Conservation (phyloP, 2,113 vertebrate genomes). For the Antigone vipio region DNA sequence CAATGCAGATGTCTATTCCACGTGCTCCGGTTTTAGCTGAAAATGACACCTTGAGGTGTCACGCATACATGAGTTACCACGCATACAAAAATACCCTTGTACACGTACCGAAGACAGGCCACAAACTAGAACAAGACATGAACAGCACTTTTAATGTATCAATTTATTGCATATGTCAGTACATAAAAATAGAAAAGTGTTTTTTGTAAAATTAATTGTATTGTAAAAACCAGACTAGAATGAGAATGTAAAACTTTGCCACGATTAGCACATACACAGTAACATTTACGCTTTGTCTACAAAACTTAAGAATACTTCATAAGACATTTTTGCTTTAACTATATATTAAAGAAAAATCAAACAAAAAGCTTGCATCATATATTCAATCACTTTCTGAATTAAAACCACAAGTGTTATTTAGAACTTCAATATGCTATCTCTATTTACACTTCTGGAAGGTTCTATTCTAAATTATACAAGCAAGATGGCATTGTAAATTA, state of each 20-base stretch:
- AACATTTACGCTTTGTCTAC: conserved; percentile 64
- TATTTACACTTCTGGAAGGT: not conserved
- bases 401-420: conserved; percentile 16
- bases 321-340: conserved; percentile 5
- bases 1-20: not conserved
- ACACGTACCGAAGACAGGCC: not conserved
- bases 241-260: conserved; percentile 65
- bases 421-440: conserved; percentile 6
- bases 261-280: conserved; percentile 53
- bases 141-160: conserved; percentile 75
- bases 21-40: not conserved
- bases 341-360: not conserved
- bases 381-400: conserved; percentile 52
- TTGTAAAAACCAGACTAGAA: conserved; percentile 68
- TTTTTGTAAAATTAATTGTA: conserved; percentile 74
- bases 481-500: conserved; percentile 35
- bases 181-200: conserved; percentile 89
- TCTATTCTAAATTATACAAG: conserved; percentile 54
- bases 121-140: conserved; percentile 57
- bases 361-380: conserved; percentile 38
- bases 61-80: no score
- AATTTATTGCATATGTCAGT: conserved; percentile 93
- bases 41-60: not conserved
- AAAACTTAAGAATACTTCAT: conserved; percentile 42
- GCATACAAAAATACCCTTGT: not conserved